Base-by-base conservation (phyloP, 2,888 invertebrate genomes). In the Dione juno region DNA sequence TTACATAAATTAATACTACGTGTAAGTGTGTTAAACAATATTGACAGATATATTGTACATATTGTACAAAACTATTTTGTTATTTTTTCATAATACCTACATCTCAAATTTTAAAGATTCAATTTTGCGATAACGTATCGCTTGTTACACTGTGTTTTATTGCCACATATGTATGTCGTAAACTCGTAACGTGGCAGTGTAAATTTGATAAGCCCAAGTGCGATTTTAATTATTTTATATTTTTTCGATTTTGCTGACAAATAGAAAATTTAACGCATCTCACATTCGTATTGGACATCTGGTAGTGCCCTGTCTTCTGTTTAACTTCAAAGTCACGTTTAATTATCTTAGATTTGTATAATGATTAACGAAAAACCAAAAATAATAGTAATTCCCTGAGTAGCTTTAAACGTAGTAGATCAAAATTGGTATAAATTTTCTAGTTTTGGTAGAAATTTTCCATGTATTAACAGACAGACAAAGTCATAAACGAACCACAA, bases 101-200 rank as follows among this genome's bases (percentile, higher is more conserved):
- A n/a, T 41, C 58, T 65, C 11, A 41, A 54, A 37, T 64, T 66
- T 66, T 35, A 58, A 41, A 65, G 50, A 65, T 65, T 69, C 35
- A 57, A 48, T 35, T 40, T 52, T 65, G 58, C 41, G 58, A 69
- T 65, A 69, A 40, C 19, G 13, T 63, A 61, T 41, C 63, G 50
- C 13, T 21, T 13, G 19, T 43, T 45, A 58, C n/a, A n/a, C 40
- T 28, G 48, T 14, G 50, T 50, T 57, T 66, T 61, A 61, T 61
- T 61, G 43, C 43, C 45, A 28, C 21, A 28, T 61, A 41, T 61
- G 45, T 16, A 45, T 61, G 45, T 16, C 35, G 61, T 61, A 61
- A 45, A 45, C 28, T 16, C 35, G 61, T 61, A 61, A 61, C 21
- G 6, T 16, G 61, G 45, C 28, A 28, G 28, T 59, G 37, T 61